Evolutionary conservation across 2,113 vertebrate species (phyloP).

Genomic region (Pithys albifrons): DNA sequence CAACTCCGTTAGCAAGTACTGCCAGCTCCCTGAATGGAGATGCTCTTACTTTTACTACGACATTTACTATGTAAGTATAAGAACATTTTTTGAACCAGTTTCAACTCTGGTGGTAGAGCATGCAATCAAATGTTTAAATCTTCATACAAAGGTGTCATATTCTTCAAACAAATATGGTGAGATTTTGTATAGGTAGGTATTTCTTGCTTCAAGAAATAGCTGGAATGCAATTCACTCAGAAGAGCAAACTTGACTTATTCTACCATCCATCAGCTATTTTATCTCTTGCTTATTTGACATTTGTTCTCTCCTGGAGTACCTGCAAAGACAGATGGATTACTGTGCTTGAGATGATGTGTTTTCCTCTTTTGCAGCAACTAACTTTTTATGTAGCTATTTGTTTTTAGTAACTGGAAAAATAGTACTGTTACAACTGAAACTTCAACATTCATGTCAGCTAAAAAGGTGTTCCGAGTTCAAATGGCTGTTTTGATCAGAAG

Average conservation of each 20-base stretch:
- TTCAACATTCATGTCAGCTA: neutral
- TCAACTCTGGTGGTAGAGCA: neutral
- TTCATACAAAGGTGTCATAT: neutral
- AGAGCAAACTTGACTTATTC: neutral
- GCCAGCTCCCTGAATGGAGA: conserved; percentile 87
- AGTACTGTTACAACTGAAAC: neutral
- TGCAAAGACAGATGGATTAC: neutral
- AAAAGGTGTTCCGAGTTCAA: neutral
- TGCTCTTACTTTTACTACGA: conserved; percentile 88
- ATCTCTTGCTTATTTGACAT: neutral
- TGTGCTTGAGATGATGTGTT: neutral
- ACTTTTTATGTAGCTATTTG: neutral
- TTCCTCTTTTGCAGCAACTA: neutral
- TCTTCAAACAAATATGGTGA: neutral
- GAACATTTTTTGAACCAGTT: neutral
- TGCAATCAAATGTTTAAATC: neutral
- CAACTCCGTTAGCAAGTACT: conserved; percentile 86
- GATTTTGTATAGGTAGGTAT: neutral
- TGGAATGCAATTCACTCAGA: neutral
- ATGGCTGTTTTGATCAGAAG: neutral
- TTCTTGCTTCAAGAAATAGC: neutral
- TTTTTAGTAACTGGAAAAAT: neutral
- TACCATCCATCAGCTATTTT: neutral
- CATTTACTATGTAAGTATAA: conserved; percentile 86
- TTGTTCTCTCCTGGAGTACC: neutral